Conservation (phyloP, 2,888 invertebrate genomes). For the Auanema sp. region DNA sequence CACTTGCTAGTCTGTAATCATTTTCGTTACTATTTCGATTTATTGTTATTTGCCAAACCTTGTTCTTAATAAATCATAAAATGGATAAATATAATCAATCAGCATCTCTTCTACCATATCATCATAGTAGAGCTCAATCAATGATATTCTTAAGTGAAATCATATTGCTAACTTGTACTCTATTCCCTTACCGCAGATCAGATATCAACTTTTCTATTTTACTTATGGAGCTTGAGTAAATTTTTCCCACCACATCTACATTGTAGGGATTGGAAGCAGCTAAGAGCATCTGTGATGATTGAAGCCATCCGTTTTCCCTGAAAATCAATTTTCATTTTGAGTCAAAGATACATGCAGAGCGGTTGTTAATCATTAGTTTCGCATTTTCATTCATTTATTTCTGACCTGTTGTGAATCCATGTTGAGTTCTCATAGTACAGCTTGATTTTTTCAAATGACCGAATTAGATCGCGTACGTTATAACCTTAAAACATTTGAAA, state of each 20-base stretch:
- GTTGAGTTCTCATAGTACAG: constrained; percentile 41
- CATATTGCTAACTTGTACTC: neutral
- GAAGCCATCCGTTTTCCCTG: constrained; percentile 40
- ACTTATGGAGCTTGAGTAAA: constrained; percentile 31
- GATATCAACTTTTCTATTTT: constrained; percentile 27
- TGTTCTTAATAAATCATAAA: constrained; percentile 29
- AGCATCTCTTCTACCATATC: constrained; percentile 36
- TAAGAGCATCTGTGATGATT: constrained; percentile 33
- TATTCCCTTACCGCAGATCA: constrained; percentile 6
- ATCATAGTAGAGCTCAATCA: constrained; percentile 30
- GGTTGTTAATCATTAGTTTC: neutral
- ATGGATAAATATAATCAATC: constrained; percentile 30
- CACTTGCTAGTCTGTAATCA: constrained; percentile 25
- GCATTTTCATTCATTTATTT: no score
- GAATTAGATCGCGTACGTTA: constrained; percentile 36
- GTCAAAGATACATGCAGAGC: neutral
- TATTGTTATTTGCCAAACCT: constrained; percentile 17
- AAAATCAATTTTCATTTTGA: constrained; percentile 6
- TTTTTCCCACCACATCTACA: constrained; percentile 32
- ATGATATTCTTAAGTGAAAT: constrained; percentile 15
- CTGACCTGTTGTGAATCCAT: constrained; percentile 44
- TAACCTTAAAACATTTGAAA: constrained; percentile 24
- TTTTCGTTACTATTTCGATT: neutral
- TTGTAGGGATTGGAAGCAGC: constrained; percentile 34
- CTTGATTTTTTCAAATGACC: constrained; percentile 33